Conservation (phyloP, 2,797 vertebrate species). For the Pachyuromys duprasi region DNA sequence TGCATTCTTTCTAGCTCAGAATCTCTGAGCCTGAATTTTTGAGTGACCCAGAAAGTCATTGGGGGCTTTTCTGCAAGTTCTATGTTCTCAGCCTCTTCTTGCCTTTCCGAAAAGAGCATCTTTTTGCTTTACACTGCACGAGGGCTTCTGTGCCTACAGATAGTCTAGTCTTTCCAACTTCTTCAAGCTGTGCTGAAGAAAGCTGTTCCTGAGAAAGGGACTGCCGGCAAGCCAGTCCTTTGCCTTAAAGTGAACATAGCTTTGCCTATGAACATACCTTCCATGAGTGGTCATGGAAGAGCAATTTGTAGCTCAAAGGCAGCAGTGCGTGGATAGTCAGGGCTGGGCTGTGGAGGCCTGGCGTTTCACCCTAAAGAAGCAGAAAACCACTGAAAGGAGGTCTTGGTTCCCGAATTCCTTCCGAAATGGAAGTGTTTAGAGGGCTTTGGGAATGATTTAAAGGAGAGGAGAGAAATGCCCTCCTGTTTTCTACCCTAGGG, state of each 20-base stretch:
- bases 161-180: not conserved
- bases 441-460: not conserved
- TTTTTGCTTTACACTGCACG: not conserved
- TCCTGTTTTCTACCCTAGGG: slow-evolving; percentile 74
- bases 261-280: slow-evolving; percentile 81
- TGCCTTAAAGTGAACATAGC: slow-evolving; percentile 81
- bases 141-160: not conserved
- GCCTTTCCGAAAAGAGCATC: not conserved
- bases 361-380: slow-evolving; percentile 69
- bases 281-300: slow-evolving; percentile 86
- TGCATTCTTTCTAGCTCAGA: not conserved
- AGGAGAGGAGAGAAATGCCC: slow-evolving; percentile 56
- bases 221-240: slow-evolving; percentile 68
- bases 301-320: slow-evolving; percentile 74
- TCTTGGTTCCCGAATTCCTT: not conserved
- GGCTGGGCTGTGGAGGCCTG: slow-evolving; percentile 67
- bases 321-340: slow-evolving; percentile 50
- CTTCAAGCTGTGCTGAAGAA: not conserved
- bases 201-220: slow-evolving; percentile 56
- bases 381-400: not conserved
- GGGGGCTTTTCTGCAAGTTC: not conserved
- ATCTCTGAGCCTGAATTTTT: not conserved
- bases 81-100: not conserved
- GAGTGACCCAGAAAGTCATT: not conserved
- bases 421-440: not conserved